These are phyloP conservation scores for Halcyon leucocephala DNA, from an alignment of 2,797 vertebrate species.

Conservation along the genomic window DNA sequence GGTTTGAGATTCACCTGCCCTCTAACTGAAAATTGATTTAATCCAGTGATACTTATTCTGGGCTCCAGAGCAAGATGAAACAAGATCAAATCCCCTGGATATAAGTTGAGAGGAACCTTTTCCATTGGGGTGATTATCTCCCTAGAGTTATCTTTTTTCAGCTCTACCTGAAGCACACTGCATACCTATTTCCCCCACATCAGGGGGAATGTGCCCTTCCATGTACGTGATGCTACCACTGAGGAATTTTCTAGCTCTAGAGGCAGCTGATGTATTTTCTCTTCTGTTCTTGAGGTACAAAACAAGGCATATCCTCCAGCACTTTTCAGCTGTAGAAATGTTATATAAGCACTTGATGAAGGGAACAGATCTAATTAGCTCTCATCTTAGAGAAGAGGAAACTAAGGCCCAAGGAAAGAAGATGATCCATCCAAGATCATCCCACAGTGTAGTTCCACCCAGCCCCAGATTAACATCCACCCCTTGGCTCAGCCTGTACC, in stretches of 20 bases:
- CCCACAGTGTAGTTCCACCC: background rate
- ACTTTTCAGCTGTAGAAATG: constrained; percentile 4
- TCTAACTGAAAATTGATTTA: background rate
- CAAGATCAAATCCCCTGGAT: background rate
- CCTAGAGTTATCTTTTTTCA: background rate
- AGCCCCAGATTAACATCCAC: background rate
- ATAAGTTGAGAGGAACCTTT: background rate
- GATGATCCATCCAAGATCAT: background rate
- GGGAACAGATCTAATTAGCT: background rate
- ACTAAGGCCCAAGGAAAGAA: background rate
- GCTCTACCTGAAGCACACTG: background rate
- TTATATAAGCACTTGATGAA: constrained; percentile 19
- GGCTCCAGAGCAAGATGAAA: background rate
- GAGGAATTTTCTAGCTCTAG: background rate
- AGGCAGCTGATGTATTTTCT: background rate
- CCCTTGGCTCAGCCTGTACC: background rate
- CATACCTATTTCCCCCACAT: background rate
- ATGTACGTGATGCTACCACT: background rate
- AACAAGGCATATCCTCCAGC: constrained; percentile 18
- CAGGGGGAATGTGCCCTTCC: background rate
- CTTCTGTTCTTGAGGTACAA: background rate
- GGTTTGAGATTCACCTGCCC: background rate
- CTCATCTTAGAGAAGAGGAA: background rate
- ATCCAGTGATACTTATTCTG: background rate
- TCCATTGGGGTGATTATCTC: background rate